These are phyloP conservation scores for Sarcophilus harrisii DNA, from an alignment of 2,797 vertebrate species.

Conservation along the genomic window DNA sequence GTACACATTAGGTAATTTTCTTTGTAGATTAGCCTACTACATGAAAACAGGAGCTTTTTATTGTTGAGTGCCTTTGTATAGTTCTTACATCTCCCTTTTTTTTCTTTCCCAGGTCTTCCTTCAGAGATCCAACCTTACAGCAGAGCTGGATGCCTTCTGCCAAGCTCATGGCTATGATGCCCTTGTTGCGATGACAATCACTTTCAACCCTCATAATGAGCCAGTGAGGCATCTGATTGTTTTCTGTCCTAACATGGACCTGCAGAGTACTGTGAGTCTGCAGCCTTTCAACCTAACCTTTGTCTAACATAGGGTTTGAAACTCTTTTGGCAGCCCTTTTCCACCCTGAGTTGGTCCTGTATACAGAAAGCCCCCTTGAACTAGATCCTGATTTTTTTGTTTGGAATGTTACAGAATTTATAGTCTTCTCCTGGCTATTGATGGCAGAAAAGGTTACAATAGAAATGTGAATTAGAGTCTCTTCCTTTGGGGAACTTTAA, in stretches of 20 bases:
- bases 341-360: background rate
- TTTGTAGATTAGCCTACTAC: background rate
- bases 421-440: background rate
- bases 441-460: background rate
- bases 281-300: background rate
- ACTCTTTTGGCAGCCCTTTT: background rate
- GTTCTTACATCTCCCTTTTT: background rate
- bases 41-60: conserved; percentile 1
- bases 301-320: background rate
- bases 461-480: background rate
- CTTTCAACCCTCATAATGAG: conserved; percentile 85
- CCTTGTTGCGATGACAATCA: conserved; percentile 92
- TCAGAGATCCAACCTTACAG: conserved; percentile 83
- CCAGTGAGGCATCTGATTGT: conserved; percentile 90
- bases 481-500: conserved; percentile 18
- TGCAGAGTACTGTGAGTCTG: conserved; percentile 86
- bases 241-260: conserved; percentile 86
- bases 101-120: conserved; percentile 87
- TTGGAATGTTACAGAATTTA: background rate
- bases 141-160: conserved; percentile 90
- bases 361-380: background rate
- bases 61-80: background rate
- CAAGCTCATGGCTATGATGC: conserved; percentile 84
- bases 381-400: background rate
- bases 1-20: background rate